Evolutionary conservation across 92 coral and sea anemone species (phyloP), one percentile per base, ranked within the genome.

Genomic region (Metridium senile): DNA sequence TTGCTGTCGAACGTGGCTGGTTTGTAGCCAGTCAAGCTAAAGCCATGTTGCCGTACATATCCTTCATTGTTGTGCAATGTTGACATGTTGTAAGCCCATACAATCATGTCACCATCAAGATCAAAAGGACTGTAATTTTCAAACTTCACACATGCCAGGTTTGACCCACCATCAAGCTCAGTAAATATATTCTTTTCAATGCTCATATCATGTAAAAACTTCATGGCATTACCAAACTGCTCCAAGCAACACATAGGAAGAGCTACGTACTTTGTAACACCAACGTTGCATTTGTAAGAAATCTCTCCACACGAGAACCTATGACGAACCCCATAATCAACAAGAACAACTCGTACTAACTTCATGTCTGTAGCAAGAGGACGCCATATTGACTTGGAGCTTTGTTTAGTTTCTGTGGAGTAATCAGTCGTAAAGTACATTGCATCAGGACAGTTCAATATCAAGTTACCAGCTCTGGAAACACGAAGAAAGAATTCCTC

Each of bases 381-480:
- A 20, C 47, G 62, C 86, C 86, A 82, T 29, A 62, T 66, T 31
- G 45, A 19, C 20, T 74, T 82, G 51, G 21, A n/a, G n/a, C 22
- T 45, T 34, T 54, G 26, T 62, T 82, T 74, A 20, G 81, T 52
- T 53, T 73, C 74, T 2, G 72, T 62, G 16, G 80, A 75, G 59
- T 81, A 81, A 11, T 80, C 85, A 31, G 78, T 74, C 9, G 85
- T 80, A 70, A 51, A 80, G 28, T 72, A 81, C 85, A 81, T 81
- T 26, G 66, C 59, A 73, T 81, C 85, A 1, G 85, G 85, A 58
- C 85, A 81, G 71, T 81, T 81, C 85, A 81, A 72, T 43, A 81
- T 70, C 19, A 71, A 35, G 18, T 82, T 47, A 1, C 79, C 66
- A 32, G 72, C 20, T 22, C 79, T 23, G 21, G 59, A 63, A 1